A percentile compares a stretch with the other conserved stretches of the same genome.
Evolutionary conservation across 2,113 vertebrate species (phyloP).

Genomic region (Protobothrops mucrosquamatus): DNA sequence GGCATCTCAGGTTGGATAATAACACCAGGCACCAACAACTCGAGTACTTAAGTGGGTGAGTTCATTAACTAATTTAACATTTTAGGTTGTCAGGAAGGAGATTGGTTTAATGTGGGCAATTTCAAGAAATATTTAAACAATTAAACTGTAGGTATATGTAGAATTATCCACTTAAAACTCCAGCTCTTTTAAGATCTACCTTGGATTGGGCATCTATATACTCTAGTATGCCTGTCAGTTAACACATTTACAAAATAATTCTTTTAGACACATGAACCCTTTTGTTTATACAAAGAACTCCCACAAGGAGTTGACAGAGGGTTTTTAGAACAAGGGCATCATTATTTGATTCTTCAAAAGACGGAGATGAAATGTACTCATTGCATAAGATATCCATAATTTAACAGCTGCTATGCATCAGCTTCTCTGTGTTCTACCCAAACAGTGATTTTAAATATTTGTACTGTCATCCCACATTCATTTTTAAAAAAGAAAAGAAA

Average conservation of each 20-base stretch:
- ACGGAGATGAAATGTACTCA: conserved; percentile 64
- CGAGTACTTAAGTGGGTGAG: conserved; percentile 9
- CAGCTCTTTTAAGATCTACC: conserved; percentile 21
- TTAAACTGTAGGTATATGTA: not conserved
- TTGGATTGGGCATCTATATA: conserved; percentile 11
- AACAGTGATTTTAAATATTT: conserved; percentile 73
- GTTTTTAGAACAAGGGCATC: conserved; percentile 64
- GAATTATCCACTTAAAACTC: not conserved
- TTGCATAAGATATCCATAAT: conserved; percentile 71
- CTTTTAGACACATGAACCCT: conserved; percentile 54
- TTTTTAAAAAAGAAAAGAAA: conserved; percentile 56
- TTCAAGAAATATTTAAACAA: not conserved
- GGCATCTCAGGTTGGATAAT: not conserved
- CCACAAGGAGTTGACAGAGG: conserved; percentile 59
- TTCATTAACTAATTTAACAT: conserved; percentile 2
- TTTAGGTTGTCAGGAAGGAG: conserved; percentile 1
- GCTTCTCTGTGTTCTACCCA: conserved; percentile 64
- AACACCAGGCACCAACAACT: not conserved
- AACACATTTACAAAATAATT: conserved; percentile 40
- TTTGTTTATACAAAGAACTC: conserved; percentile 58
- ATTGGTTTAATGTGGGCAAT: conserved; percentile 42
- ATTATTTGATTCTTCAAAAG: conserved; percentile 70
- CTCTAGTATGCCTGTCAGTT: conserved; percentile 34
- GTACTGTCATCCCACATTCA: conserved; percentile 68
- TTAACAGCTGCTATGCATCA: conserved; percentile 67